phyloP scores from a whole-genome alignment of 2,888 invertebrate species.

The Vanessa cardui region DNA sequence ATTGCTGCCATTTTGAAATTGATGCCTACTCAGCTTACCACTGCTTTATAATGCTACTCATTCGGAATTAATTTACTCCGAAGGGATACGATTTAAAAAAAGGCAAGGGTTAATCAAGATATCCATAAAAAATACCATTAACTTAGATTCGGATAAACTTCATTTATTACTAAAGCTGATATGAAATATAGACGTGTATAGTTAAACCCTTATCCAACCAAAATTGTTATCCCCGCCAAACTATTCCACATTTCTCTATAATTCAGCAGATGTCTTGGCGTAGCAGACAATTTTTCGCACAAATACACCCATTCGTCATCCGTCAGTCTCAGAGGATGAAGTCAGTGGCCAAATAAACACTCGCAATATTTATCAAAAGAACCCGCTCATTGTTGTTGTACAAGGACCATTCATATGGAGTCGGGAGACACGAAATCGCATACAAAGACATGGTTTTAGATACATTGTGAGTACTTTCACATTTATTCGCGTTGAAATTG shows the following conservation, averaged over 20 bases:
- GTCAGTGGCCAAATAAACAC: conserved; percentile 58
- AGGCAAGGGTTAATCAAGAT: background rate
- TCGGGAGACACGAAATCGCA: conserved; percentile 28
- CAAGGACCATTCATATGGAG: conserved; percentile 35
- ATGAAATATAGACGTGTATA: background rate
- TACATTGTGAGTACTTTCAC: conserved; percentile 21
- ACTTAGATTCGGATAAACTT: background rate
- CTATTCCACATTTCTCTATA: background rate
- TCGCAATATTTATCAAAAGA: conserved; percentile 57
- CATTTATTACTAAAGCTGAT: background rate
- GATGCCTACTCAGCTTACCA: conserved; percentile 40
- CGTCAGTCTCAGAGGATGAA: conserved; percentile 53
- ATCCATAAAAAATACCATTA: background rate
- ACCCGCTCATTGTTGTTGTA: conserved; percentile 37
- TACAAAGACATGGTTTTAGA: conserved; percentile 28
- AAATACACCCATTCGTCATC: conserved; percentile 57
- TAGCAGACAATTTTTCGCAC: conserved; percentile 40
- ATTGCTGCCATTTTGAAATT: conserved; percentile 47
- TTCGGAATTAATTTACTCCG: conserved; percentile 24
- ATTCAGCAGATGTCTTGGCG: conserved; percentile 24
- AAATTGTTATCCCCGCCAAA: background rate
- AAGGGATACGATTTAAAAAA: background rate
- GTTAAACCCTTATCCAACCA: background rate
- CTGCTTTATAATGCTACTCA: conserved; percentile 34
- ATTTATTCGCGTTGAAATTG: background rate